Percentiles rank a stretch among this genome's conserved stretches.
These are phyloP conservation scores for Achroia grisella DNA, from an alignment of 1,140 invertebrate species.

Conservation along the genomic window DNA sequence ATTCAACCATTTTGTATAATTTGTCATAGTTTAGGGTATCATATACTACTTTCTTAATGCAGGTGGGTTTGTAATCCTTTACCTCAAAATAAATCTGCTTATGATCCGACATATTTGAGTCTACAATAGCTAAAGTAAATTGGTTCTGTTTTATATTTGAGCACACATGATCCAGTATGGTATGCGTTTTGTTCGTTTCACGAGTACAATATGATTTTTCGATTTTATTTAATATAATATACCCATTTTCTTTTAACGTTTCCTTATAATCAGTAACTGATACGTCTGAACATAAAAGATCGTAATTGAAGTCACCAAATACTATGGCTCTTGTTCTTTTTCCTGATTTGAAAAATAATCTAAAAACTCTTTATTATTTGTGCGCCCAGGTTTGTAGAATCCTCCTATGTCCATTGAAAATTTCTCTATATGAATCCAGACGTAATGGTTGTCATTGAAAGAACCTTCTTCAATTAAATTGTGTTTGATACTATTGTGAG, in stretches of 20 bases:
- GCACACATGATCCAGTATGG: not conserved
- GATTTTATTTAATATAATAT: not conserved
- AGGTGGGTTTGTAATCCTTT: not conserved
- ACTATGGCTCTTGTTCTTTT: not conserved
- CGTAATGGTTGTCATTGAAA: not conserved
- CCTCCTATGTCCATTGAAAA: conserved; percentile 4
- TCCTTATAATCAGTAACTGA: not conserved
- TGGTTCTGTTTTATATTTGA: not conserved
- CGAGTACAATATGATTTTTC: not conserved
- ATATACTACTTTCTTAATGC: not conserved
- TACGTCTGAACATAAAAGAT: not conserved
- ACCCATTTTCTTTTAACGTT: not conserved
- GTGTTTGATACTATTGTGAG: not conserved
- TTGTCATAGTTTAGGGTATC: not conserved
- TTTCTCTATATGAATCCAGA: conserved; percentile 4
- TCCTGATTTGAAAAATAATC: not conserved
- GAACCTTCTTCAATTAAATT: not conserved
- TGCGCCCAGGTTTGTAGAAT: conserved; percentile 1
- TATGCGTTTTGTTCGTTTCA: not conserved
- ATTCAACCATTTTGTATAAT: not conserved
- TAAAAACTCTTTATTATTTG: not conserved
- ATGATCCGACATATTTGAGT: not conserved
- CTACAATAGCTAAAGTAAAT: not conserved
- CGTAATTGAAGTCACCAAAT: conserved; percentile 4
- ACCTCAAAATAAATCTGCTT: conserved; percentile 5